phyloP scores from a whole-genome alignment of 2,888 invertebrate genomes.

The Chouioia cunea region DNA sequence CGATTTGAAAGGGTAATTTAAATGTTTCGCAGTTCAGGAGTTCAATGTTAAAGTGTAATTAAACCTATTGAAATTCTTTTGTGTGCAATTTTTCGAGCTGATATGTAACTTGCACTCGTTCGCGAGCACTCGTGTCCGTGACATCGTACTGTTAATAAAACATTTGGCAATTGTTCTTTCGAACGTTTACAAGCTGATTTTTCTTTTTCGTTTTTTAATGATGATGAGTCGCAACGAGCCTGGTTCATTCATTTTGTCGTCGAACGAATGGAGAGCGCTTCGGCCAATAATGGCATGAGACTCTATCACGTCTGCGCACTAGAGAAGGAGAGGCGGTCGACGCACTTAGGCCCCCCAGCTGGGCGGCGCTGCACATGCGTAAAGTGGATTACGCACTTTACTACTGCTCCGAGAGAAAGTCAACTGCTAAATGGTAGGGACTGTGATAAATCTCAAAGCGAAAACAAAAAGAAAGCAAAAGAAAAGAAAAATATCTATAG shows the following conservation, averaged over 20 bases:
- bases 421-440: too few relatives aligned
- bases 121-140: conserved; percentile 17
- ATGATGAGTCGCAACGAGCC: background rate
- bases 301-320: conserved; percentile 32
- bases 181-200: background rate
- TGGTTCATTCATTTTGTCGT: conserved; percentile 8
- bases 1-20: background rate
- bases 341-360: conserved; percentile 1
- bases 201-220: background rate
- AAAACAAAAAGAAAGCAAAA: too few relatives aligned
- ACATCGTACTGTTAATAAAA: conserved; percentile 38
- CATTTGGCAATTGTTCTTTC: background rate
- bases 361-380: conserved; percentile 3
- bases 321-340: conserved; percentile 33
- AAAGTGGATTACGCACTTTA: too few relatives aligned
- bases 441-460: too few relatives aligned
- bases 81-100: conserved; percentile 8
- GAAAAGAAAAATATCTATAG: too few relatives aligned
- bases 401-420: conserved; percentile 8
- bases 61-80: conserved; percentile 46
- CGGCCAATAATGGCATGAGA: conserved; percentile 17
- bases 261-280: too few relatives aligned
- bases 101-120: too few relatives aligned
- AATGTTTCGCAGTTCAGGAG: conserved; percentile 2
- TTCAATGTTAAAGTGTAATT: conserved; percentile 28